phyloP scores from a whole-genome alignment of 2,797 vertebrate species.

The Channallabes apus region DNA sequence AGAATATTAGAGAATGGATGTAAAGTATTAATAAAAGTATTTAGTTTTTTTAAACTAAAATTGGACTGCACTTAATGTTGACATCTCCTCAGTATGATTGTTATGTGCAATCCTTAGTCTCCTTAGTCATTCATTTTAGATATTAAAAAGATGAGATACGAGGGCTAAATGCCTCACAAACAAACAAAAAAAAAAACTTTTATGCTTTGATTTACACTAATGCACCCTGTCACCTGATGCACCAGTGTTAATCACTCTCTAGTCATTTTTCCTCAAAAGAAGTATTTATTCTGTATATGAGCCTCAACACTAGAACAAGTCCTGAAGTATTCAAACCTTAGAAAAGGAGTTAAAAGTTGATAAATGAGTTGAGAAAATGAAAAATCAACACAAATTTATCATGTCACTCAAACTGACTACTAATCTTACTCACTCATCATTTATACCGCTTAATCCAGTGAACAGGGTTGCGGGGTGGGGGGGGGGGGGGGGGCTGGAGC shows the following conservation, averaged over 20 bases:
- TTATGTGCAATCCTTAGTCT: not conserved
- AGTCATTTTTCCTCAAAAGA: not conserved
- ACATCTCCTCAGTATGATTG: not conserved
- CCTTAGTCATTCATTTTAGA: not conserved
- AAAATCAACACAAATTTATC: not conserved
- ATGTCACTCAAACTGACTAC: not conserved
- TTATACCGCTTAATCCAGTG: too few species aligned
- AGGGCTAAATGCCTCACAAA: not conserved
- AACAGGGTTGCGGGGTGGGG: too few species aligned
- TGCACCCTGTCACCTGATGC: not conserved
- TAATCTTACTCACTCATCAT: too few species aligned
- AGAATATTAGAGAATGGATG: not conserved
- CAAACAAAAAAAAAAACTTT: not conserved
- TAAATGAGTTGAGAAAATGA: not conserved
- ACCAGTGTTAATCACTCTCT: not conserved
- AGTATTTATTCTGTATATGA: not conserved
- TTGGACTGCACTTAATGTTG: too few species aligned
- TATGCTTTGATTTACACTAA: not conserved
- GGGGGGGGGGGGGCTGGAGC: too few species aligned
- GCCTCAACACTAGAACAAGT: not conserved
- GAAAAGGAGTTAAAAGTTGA: too few species aligned
- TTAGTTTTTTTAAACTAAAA: not conserved
- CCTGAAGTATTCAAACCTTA: not conserved
- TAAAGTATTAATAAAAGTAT: not conserved
- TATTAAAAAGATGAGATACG: not conserved